phyloP scores from a whole-genome alignment of 2,888 invertebrate genomes.

The Poecilobothrus nobilitatus region DNA sequence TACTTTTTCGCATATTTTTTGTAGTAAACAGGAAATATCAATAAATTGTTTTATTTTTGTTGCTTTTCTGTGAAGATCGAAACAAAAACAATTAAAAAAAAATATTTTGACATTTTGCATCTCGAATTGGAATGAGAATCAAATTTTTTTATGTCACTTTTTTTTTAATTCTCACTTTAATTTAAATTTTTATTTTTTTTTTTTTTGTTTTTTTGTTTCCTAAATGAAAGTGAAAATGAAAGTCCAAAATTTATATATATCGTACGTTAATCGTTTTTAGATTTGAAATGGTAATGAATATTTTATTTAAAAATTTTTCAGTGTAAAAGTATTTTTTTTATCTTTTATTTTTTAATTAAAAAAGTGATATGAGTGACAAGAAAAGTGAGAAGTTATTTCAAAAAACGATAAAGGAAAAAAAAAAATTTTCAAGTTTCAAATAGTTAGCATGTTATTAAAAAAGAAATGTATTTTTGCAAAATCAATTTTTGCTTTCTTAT shows the following conservation, averaged over 20 bases:
- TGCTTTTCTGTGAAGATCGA: not conserved
- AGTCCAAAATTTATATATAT: not conserved
- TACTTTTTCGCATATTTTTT: no score
- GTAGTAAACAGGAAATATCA: not conserved
- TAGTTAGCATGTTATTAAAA: no score
- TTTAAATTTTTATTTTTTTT: not conserved
- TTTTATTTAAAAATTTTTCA: not conserved
- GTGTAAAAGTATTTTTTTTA: not conserved
- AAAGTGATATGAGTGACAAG: no score
- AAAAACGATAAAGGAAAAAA: no score
- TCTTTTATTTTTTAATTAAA: no score
- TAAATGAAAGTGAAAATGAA: slow-evolving; percentile 6
- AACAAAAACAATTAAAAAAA: no score
- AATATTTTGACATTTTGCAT: not conserved
- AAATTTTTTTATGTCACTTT: not conserved
- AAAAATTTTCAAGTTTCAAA: no score
- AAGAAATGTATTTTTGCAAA: no score
- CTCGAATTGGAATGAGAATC: not conserved
- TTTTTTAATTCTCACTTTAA: not conserved
- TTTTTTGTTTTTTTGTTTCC: not conserved
- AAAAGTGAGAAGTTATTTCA: no score
- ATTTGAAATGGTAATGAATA: not conserved
- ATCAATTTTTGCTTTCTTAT: no score
- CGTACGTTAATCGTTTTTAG: not conserved
- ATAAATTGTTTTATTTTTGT: not conserved